These are phyloP conservation scores for Sebastes glaucus DNA, from an alignment of 2,797 vertebrate species.

Conservation along the genomic window DNA sequence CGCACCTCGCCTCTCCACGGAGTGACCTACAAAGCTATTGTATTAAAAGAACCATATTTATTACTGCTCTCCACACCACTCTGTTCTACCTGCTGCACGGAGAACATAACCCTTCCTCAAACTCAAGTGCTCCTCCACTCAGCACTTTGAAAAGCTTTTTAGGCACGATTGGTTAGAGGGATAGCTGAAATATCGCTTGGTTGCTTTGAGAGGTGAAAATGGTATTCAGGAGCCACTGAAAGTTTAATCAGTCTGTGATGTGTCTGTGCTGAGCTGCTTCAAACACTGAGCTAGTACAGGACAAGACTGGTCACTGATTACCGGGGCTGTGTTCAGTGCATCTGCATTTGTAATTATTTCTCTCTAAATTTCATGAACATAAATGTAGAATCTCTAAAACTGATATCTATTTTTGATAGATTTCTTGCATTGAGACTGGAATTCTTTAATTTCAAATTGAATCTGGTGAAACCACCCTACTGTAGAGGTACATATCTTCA, in stretches of 20 bases:
- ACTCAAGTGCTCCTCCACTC: conserved; percentile 67
- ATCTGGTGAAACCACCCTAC: conserved; percentile 21
- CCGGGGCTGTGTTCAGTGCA: not conserved
- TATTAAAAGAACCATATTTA: conserved; percentile 82
- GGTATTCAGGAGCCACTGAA: conserved; percentile 66
- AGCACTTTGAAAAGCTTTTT: conserved; percentile 71
- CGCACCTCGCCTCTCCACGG: conserved; percentile 61
- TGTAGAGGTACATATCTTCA: not conserved
- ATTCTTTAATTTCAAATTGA: not conserved
- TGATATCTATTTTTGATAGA: not conserved
- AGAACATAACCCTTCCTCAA: conserved; percentile 67
- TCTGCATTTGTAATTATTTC: not conserved
- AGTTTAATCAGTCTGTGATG: conserved; percentile 71
- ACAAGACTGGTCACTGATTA: conserved; percentile 6
- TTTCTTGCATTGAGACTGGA: conserved; percentile 9
- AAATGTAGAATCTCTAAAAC: not conserved
- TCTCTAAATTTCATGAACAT: not conserved
- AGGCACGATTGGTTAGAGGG: conserved; percentile 56
- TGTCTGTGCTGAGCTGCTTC: conserved; percentile 32
- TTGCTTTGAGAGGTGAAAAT: conserved; percentile 67
- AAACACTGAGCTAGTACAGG: conserved; percentile 30
- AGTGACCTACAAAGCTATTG: conserved; percentile 83
- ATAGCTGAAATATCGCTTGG: conserved; percentile 61
- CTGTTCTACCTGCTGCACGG: conserved; percentile 55
- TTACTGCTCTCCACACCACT: conserved; percentile 68